Evolutionary conservation across 2,888 invertebrate genomes (phyloP).

Genomic region (Gastracanthus pulcherrimus): DNA sequence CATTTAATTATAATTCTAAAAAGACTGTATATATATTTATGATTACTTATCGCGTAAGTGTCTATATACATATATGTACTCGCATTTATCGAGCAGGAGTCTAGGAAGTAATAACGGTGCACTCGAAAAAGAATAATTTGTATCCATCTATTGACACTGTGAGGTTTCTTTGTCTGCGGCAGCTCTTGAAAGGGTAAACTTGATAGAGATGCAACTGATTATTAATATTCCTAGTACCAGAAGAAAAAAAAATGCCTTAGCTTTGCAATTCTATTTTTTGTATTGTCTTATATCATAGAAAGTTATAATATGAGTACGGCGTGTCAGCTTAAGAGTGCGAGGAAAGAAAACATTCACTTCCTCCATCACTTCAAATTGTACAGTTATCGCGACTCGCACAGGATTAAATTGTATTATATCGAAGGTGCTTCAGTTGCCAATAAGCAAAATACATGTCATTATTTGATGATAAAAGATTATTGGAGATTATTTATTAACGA

Average conservation of each 20-base stretch:
- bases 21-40: slow-evolving; percentile 58
- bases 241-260: slow-evolving; percentile 63
- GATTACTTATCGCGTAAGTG: slow-evolving; percentile 61
- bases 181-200: slow-evolving; percentile 34
- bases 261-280: slow-evolving; percentile 65
- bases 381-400: slow-evolving; percentile 53
- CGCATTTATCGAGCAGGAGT: slow-evolving; percentile 63
- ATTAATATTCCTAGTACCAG: slow-evolving; percentile 57
- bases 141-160: slow-evolving; percentile 20
- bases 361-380: slow-evolving; percentile 51
- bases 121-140: slow-evolving; percentile 42
- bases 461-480: slow-evolving; percentile 50
- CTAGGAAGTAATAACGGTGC: slow-evolving; percentile 61
- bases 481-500: slow-evolving; percentile 51
- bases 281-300: slow-evolving; percentile 59
- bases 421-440: slow-evolving; percentile 57
- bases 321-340: slow-evolving; percentile 38
- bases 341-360: slow-evolving; percentile 32
- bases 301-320: slow-evolving; percentile 37
- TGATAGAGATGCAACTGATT: slow-evolving; percentile 41
- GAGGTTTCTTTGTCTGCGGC: slow-evolving; percentile 18
- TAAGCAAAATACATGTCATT: slow-evolving; percentile 51
- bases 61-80: slow-evolving; percentile 61
- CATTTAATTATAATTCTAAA: slow-evolving; percentile 57
- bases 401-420: slow-evolving; percentile 55